Evolutionary conservation across 2,113 vertebrate species (phyloP), one percentile per base, ranked within the genome.

Genomic region (Gulo gulo): DNA sequence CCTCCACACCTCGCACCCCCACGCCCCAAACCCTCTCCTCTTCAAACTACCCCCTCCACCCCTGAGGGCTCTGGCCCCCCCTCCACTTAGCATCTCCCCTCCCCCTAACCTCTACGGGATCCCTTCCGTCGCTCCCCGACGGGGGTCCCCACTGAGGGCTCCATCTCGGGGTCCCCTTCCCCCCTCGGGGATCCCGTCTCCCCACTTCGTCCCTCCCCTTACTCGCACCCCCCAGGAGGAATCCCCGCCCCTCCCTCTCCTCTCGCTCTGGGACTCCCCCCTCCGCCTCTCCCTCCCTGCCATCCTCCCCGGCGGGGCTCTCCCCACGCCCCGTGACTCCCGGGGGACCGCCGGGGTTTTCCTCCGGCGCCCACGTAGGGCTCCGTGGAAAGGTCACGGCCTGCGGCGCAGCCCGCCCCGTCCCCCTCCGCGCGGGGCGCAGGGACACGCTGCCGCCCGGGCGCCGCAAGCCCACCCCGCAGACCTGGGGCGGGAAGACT

Each of bases 311-410:
- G 6, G 3, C 5, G 87, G 93, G 85, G 69, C 91, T 96, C 57
- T 45, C 95, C 95, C 95, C 15, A 20, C n/a, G 74, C 21, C 83
- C 65, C 78, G 34, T 87, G 42, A 95, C 89, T 76, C 65, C 76
- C 7, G 3, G 13, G 84, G 31, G 6, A 4, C 74, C 26, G 26
- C 39, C 3, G 86, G 97, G 97, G 89, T 81, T 98, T 98, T 97
- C 97, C 95, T 95, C 45, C 1, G 5, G 21, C 57, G 78, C 97
- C 97, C 95, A 97, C 90, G 50, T 52, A 50, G 16, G 52, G 55
- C 50, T 89, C 23, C 0, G 79, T 95, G 96, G 80, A 98, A 98
- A 98, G 97, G 98, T 98, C 87, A 29, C 12, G n/a, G 88, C 83
- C 67, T 69, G 61, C 5, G 47, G 39, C n/a, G 11, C 29, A 31